Conservation (phyloP, 2,888 invertebrate species). For the Aquatica leii region DNA sequence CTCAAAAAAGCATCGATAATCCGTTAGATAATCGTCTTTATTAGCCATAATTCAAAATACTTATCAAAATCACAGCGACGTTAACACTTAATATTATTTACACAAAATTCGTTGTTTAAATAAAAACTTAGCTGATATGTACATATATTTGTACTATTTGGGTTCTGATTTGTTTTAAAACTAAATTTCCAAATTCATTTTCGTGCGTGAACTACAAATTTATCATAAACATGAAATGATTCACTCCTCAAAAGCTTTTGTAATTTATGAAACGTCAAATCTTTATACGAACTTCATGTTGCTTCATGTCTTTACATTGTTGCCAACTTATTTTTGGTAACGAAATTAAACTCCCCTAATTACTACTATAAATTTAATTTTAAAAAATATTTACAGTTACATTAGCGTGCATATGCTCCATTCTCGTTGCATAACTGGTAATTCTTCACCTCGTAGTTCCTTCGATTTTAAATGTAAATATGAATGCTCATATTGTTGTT, state of each 20-base stretch:
- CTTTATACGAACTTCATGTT: background rate
- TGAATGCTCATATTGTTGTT: slow-evolving; percentile 71
- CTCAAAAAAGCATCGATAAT: slow-evolving; percentile 76
- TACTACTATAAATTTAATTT: slow-evolving; percentile 4
- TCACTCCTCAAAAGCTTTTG: slow-evolving; percentile 14
- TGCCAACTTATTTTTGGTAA: background rate
- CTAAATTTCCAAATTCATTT: slow-evolving; percentile 5
- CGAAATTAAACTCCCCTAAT: background rate
- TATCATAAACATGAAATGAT: slow-evolving; percentile 30
- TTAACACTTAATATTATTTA: slow-evolving; percentile 36
- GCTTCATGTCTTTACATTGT: too few species aligned
- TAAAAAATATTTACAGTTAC: slow-evolving; percentile 36
- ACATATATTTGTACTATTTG: slow-evolving; percentile 49
- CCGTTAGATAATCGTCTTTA: slow-evolving; percentile 74
- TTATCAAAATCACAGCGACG: slow-evolving; percentile 40
- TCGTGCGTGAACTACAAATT: slow-evolving; percentile 8
- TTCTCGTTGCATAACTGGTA: background rate
- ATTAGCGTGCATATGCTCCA: slow-evolving; percentile 48
- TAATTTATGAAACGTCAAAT: slow-evolving; percentile 17
- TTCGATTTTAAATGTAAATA: slow-evolving; percentile 72
- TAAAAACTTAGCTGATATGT: slow-evolving; percentile 49
- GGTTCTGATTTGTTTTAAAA: slow-evolving; percentile 27
- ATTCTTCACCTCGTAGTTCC: slow-evolving; percentile 64
- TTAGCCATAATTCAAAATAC: slow-evolving; percentile 56
- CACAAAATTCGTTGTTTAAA: slow-evolving; percentile 49